Conservation (phyloP, 1,140 invertebrate species). For the Marisa cornuarietis region DNA sequence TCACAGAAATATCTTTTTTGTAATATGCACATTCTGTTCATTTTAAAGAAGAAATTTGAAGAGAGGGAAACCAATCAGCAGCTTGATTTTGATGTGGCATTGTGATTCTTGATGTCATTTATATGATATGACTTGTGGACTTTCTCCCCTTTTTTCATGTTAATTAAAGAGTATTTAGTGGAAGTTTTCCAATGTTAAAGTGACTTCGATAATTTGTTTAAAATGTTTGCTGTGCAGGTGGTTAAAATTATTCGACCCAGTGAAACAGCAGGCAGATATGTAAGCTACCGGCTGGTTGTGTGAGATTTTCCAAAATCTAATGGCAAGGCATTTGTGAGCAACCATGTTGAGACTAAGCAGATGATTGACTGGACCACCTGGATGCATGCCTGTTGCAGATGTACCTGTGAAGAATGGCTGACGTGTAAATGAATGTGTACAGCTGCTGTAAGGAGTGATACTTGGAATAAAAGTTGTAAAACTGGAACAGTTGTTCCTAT, state of each 20-base stretch:
- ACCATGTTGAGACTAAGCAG: too few relatives aligned
- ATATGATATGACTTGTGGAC: too few relatives aligned
- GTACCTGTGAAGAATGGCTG: background rate
- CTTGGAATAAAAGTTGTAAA: background rate
- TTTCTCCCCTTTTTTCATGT: too few relatives aligned
- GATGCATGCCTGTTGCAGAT: background rate
- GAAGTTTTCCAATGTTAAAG: too few relatives aligned
- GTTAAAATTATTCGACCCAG: constrained; percentile 98
- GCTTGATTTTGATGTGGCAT: too few relatives aligned
- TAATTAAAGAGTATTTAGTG: too few relatives aligned
- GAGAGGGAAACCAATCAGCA: too few relatives aligned
- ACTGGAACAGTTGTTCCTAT: background rate
- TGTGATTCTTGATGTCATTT: too few relatives aligned
- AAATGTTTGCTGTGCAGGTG: constrained; percentile 73
- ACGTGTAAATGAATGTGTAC: background rate
- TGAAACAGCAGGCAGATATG: constrained; percentile 98
- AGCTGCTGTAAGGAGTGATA: background rate
- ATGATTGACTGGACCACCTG: background rate
- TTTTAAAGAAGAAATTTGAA: too few relatives aligned
- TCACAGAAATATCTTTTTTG: background rate
- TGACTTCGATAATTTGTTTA: constrained; percentile 1
- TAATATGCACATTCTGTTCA: background rate
- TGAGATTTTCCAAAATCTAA: constrained; percentile 61
- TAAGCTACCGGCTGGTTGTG: constrained; percentile 96
- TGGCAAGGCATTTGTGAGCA: background rate